Percentiles rank a stretch among this genome's conserved stretches.
These are phyloP conservation scores for Eleutherodactylus coqui DNA, from an alignment of 2,797 vertebrate species.

Conservation along the genomic window DNA sequence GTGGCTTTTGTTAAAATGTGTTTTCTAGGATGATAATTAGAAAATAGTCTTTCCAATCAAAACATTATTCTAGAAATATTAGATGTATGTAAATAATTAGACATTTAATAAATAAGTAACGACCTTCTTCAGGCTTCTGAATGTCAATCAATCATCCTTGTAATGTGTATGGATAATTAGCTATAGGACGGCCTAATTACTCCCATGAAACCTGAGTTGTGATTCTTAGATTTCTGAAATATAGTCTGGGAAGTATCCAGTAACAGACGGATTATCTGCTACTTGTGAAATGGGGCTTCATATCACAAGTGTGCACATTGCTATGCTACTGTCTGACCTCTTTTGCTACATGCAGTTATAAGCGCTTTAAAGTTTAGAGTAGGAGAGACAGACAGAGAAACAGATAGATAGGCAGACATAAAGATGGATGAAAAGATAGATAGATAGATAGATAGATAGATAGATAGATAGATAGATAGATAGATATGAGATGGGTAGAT, in stretches of 20 bases:
- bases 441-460: background rate
- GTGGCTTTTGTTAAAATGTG: constrained; percentile 4
- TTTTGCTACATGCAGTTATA: background rate
- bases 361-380: background rate
- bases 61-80: constrained; percentile 33
- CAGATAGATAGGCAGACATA: background rate
- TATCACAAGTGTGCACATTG: constrained; percentile 67
- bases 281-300: constrained; percentile 65
- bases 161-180: constrained; percentile 87
- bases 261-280: constrained; percentile 76
- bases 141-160: constrained; percentile 87
- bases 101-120: constrained; percentile 55
- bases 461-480: background rate
- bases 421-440: constrained; percentile 9
- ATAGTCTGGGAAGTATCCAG: constrained; percentile 83
- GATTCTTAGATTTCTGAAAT: constrained; percentile 82
- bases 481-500: background rate
- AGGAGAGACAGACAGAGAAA: background rate
- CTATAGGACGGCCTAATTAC: constrained; percentile 86
- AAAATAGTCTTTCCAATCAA: constrained; percentile 37
- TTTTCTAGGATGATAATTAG: background rate
- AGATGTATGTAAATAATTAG: constrained; percentile 46
- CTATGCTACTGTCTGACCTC: constrained; percentile 48
- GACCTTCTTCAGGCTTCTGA: constrained; percentile 82
- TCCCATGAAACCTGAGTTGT: constrained; percentile 85